Evolutionary conservation across 2,888 invertebrate genomes (phyloP).

Genomic region (Torymus texanus): DNA sequence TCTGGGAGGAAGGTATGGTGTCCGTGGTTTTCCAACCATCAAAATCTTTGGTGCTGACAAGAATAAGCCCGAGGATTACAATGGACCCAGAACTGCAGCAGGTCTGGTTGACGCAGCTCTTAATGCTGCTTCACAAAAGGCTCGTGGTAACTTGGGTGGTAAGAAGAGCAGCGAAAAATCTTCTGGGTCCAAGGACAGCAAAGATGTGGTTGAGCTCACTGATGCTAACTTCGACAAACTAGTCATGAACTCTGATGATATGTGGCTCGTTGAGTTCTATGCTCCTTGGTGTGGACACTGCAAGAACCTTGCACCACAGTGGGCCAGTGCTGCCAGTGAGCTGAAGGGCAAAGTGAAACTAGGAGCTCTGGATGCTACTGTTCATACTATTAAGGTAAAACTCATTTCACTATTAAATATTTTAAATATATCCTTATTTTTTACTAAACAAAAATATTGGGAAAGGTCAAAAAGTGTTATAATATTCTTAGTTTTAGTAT

Average conservation of each 20-base stretch:
- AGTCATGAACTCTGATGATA: slow-evolving; percentile 93
- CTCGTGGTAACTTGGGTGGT: slow-evolving; percentile 82
- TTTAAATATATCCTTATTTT: no score
- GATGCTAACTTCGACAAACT: slow-evolving; percentile 96
- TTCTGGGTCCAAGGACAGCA: slow-evolving; percentile 70
- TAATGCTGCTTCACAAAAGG: slow-evolving; percentile 86
- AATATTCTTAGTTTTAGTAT: no score
- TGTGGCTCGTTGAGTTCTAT: slow-evolving; percentile 98
- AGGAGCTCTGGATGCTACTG: slow-evolving; percentile 97
- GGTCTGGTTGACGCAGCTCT: slow-evolving; percentile 90
- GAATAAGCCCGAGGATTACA: slow-evolving; percentile 87
- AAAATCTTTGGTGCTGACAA: slow-evolving; percentile 94
- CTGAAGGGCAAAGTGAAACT: slow-evolving; percentile 97
- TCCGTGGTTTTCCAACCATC: slow-evolving; percentile 95
- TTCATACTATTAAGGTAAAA: slow-evolving; percentile 82
- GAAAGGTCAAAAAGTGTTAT: no score
- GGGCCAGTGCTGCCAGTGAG: slow-evolving; percentile 95
- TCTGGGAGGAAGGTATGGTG: slow-evolving; percentile 86
- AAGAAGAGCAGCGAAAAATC: slow-evolving; percentile 62
- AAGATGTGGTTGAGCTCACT: slow-evolving; percentile 92
- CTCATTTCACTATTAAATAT: not conserved
- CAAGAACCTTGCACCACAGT: slow-evolving; percentile 96
- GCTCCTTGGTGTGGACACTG: slow-evolving; percentile 99
- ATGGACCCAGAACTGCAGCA: slow-evolving; percentile 89
- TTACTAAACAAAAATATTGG: no score